These are phyloP conservation scores for Chiridota heheva DNA, from an alignment of 35 echinoderm and acorn worm species.

Conservation along the genomic window DNA sequence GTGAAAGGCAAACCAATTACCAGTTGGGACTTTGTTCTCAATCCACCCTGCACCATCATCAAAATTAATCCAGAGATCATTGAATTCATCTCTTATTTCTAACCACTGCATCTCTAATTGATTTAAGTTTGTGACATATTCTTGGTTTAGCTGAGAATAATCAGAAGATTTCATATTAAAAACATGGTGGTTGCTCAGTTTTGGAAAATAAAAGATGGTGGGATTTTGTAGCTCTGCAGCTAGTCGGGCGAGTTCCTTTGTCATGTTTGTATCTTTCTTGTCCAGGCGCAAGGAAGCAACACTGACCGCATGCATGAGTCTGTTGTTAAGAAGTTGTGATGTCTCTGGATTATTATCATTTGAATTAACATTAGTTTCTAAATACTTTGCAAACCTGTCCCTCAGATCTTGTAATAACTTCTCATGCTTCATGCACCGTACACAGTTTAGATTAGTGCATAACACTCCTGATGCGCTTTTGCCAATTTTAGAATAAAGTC, in stretches of 20 bases:
- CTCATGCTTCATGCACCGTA: slow-evolving; percentile 7
- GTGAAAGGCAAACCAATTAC: slow-evolving; percentile 37
- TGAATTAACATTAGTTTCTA: background rate
- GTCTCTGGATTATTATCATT: background rate
- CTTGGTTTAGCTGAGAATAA: background rate
- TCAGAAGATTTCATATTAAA: too few relatives aligned
- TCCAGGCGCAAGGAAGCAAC: background rate
- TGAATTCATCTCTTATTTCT: slow-evolving; percentile 27
- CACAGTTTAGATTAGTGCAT: slow-evolving; percentile 21
- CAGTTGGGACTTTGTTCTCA: slow-evolving; percentile 7
- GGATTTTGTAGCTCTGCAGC: slow-evolving; percentile 26
- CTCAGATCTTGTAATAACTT: background rate
- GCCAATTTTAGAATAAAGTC: too few relatives aligned
- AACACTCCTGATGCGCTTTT: too few relatives aligned
- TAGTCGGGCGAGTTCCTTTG: too few relatives aligned
- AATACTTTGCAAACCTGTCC: background rate
- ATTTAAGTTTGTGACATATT: background rate
- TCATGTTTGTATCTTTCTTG: background rate
- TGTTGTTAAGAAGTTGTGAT: slow-evolving; percentile 5
- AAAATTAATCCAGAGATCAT: slow-evolving; percentile 34
- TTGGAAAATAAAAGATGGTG: slow-evolving; percentile 35
- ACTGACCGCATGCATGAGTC: slow-evolving; percentile 5
- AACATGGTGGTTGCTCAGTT: background rate
- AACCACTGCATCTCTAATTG: background rate
- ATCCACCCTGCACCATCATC: slow-evolving; percentile 17